These are phyloP conservation scores for Glaucomys volans DNA, from an alignment of 2,113 vertebrate genomes.

Conservation along the genomic window DNA sequence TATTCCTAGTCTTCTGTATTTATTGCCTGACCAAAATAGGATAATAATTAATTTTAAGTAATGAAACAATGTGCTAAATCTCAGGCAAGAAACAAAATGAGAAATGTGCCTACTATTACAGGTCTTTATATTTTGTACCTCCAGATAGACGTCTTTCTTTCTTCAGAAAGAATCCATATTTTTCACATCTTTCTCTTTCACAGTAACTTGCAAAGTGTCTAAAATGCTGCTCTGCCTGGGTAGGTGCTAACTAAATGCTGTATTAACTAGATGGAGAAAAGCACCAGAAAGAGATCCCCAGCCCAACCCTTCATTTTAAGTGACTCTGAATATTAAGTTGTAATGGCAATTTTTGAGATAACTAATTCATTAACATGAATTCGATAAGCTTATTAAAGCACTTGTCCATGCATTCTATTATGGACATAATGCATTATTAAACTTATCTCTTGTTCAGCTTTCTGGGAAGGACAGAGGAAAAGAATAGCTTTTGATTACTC, in stretches of 20 bases:
- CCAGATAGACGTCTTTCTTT: neutral
- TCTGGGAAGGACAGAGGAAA: neutral
- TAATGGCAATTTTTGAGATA: neutral
- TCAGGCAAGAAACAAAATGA: neutral
- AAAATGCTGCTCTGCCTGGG: neutral
- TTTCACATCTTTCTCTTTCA: neutral
- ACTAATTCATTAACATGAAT: neutral
- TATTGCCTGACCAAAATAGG: neutral
- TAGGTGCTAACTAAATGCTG: neutral
- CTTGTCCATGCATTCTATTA: neutral
- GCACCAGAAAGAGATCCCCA: neutral
- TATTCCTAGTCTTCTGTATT: neutral
- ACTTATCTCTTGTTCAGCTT: neutral
- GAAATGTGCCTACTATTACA: neutral
- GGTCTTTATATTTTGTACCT: neutral
- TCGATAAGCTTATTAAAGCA: neutral
- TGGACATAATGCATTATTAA: neutral
- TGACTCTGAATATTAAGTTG: neutral
- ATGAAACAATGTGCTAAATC: neutral
- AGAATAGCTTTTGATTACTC: neutral
- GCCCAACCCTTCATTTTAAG: neutral
- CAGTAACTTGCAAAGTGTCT: neutral
- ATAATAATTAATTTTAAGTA: neutral
- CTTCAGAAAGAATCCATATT: neutral
- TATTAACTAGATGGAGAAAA: neutral